Evolutionary conservation across 2,797 vertebrate genomes (phyloP).

Genomic region (Adrianichthys oophorus): DNA sequence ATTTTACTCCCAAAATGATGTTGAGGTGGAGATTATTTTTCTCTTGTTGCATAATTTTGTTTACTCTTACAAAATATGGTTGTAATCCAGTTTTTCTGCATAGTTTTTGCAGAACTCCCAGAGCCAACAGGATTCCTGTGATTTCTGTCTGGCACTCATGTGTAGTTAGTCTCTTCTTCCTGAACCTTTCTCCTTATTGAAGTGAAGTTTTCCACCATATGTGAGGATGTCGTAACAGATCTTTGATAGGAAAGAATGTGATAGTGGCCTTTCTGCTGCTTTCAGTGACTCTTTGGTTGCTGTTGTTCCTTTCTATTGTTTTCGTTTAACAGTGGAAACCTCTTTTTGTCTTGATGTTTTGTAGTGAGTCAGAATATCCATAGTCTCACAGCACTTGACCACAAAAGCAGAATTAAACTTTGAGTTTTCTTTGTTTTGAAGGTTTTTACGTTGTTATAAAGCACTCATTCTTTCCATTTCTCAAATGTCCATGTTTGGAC

Average conservation of each 20-base stretch:
- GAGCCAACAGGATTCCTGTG: no score
- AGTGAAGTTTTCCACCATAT: slow-evolving; percentile 7
- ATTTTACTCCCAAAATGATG: no score
- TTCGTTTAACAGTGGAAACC: neutral
- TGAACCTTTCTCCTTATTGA: slow-evolving; percentile 4
- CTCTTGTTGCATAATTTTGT: slow-evolving; percentile 24
- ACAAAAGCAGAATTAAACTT: slow-evolving; percentile 8
- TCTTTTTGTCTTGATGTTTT: neutral
- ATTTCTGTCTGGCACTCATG: neutral
- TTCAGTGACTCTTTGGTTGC: neutral
- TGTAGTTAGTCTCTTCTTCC: neutral
- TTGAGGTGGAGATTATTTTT: neutral
- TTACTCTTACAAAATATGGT: neutral
- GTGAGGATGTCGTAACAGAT: neutral
- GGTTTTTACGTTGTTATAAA: slow-evolving; percentile 1
- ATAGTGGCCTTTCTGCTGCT: slow-evolving; percentile 6
- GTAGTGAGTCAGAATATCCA: slow-evolving; percentile 15
- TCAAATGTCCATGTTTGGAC: slow-evolving; percentile 6
- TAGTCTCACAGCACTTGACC: neutral
- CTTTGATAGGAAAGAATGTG: slow-evolving; percentile 22
- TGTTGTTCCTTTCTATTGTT: slow-evolving; percentile 1
- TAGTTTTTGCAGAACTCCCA: neutral
- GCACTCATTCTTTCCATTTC: slow-evolving; percentile 17
- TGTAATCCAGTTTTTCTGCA: neutral
- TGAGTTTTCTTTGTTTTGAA: neutral